Conservation (phyloP, 1,140 invertebrate genomes). For the Nymphalis io region DNA sequence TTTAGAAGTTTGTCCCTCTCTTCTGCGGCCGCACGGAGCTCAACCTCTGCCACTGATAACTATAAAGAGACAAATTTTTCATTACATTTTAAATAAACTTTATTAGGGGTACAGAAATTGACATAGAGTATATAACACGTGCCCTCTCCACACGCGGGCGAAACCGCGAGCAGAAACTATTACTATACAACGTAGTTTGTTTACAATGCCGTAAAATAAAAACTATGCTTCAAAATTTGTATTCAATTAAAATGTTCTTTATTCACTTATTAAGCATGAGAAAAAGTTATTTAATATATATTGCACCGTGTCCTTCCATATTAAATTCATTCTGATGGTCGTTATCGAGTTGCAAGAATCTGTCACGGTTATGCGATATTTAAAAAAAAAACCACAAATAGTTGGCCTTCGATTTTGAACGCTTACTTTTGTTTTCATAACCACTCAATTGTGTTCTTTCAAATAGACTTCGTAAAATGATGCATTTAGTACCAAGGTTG, state of each 20-base stretch:
- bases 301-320: too few relatives aligned
- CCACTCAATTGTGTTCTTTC: neutral
- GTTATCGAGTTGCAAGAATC: neutral
- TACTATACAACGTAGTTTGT: too few relatives aligned
- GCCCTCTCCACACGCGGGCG: too few relatives aligned
- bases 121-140: too few relatives aligned
- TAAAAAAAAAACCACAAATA: neutral
- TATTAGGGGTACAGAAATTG: too few relatives aligned
- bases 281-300: too few relatives aligned
- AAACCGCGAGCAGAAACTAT: too few relatives aligned
- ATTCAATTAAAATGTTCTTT: too few relatives aligned
- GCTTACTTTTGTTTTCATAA: conserved; percentile 5
- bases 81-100: neutral
- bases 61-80: conserved; percentile 57
- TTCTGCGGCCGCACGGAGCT: conserved; percentile 88
- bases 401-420: neutral
- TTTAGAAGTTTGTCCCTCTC: conserved; percentile 89
- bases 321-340: too few relatives aligned
- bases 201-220: too few relatives aligned
- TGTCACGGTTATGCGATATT: conserved; percentile 2
- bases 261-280: too few relatives aligned
- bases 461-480: neutral
- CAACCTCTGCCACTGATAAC: conserved; percentile 90
- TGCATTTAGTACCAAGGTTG: neutral
- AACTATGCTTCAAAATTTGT: too few relatives aligned